These are phyloP conservation scores for Stigmatopora nigra DNA, from an alignment of 2,113 vertebrate genomes.

Conservation along the genomic window DNA sequence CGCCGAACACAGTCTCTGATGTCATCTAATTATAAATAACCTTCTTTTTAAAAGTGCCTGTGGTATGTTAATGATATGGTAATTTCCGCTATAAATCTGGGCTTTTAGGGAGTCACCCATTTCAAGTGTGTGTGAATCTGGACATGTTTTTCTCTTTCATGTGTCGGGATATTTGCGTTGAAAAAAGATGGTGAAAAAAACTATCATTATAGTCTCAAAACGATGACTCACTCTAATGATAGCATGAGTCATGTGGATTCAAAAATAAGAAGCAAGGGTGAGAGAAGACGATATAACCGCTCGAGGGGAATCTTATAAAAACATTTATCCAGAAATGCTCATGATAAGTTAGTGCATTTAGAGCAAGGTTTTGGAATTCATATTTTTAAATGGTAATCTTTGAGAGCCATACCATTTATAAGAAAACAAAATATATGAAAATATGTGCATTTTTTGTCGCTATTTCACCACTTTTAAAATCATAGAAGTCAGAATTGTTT, in stretches of 20 bases:
- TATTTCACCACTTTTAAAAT: too few relatives aligned
- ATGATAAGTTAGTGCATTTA: too few relatives aligned
- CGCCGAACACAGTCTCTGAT: conserved; percentile 53
- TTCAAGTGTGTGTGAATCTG: conserved; percentile 29
- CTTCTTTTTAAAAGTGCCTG: conserved; percentile 61
- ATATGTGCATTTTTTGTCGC: too few relatives aligned
- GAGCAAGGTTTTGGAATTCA: too few relatives aligned
- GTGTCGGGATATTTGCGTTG: conserved; percentile 28
- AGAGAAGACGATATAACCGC: not conserved
- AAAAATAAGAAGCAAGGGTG: not conserved
- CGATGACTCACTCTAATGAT: not conserved
- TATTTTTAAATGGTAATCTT: too few relatives aligned
- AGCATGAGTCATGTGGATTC: conserved; percentile 7
- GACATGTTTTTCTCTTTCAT: conserved; percentile 32
- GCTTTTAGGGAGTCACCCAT: conserved; percentile 50
- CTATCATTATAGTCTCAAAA: conserved; percentile 20
- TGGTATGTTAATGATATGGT: conserved; percentile 70
- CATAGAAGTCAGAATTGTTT: too few relatives aligned
- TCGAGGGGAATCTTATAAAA: not conserved
- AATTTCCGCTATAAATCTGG: conserved; percentile 64
- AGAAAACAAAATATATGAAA: too few relatives aligned
- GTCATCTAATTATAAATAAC: conserved; percentile 70
- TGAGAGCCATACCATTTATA: too few relatives aligned
- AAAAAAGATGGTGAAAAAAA: conserved; percentile 25
- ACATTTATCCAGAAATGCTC: not conserved